Base-by-base conservation (phyloP, 2,797 vertebrate species). In the Garrulus glandarius region DNA sequence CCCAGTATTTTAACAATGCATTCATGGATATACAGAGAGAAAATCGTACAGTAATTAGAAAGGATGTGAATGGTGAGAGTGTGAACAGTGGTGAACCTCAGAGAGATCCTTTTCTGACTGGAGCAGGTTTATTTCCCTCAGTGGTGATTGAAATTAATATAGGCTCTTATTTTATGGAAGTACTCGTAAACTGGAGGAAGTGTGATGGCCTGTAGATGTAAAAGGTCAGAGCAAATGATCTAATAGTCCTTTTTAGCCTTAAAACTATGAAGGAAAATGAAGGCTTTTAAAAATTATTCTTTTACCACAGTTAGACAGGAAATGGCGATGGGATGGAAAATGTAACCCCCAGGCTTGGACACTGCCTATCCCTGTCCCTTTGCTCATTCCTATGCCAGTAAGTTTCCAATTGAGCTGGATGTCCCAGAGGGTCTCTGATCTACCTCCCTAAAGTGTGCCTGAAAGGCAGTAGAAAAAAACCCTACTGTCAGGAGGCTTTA, bases 201-300 rank as follows among this genome's bases (percentile, higher is more conserved):
- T 82, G 75, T 57, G 92, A 78, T 92, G 95, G 90, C 94, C 86
- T 82, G 64, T 84, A 68, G 80, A 89, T 77, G 70, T 86, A 90
- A 92, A 92, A 95, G 94, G 95, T 96, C 95, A 93, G 77, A 96
- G 39, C 39, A 88, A 85, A 93, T 34, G 59, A 82, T 82, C 92
- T 92, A 95, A 90, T 90, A 67, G 80, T 37, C 77, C 43, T 90
- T 82, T 94, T 88, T 82, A 95, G 70, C 63, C 70, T 93, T 94
- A 94, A 89, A 96, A 93, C 52, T 59, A 29, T 59, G 91, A 71
- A 89, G 57, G 59, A 81, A 92, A 94, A 94, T 63, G 72, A 86
- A 85, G 76, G 74, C 55, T 93, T 93, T 83, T n/a, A 84, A 92
- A 86, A 84, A 77, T 67, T 50, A 44, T 24, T 88, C 49, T 52